A percentile compares a stretch with the other conserved stretches of the same genome.
These are phyloP conservation scores for Mormyrops boulengeri DNA, from an alignment of 2,797 vertebrate genomes.

Conservation along the genomic window DNA sequence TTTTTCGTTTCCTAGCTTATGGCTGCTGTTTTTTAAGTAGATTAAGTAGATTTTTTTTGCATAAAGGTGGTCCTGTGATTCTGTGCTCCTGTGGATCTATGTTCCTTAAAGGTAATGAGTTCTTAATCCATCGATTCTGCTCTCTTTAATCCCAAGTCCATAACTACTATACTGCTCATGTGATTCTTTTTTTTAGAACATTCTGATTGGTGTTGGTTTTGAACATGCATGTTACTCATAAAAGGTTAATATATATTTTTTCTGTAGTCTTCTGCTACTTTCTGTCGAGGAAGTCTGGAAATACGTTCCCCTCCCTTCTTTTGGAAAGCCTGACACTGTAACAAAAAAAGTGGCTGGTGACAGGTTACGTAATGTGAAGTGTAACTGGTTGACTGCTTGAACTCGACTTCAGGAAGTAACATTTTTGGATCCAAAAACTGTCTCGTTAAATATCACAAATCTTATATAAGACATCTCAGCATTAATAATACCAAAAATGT, in stretches of 20 bases:
- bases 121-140: background rate
- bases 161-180: background rate
- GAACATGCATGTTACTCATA: background rate
- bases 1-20: background rate
- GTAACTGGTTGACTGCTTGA: conserved; percentile 3
- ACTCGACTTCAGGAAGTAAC: conserved; percentile 6
- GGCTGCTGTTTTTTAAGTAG: background rate
- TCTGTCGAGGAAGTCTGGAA: background rate
- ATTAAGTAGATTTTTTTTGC: background rate
- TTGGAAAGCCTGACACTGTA: background rate
- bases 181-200: background rate
- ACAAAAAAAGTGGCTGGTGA: background rate
- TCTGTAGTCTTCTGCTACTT: background rate
- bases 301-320: background rate
- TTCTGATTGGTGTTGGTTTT: background rate
- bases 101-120: background rate
- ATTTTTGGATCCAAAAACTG: conserved; percentile 11
- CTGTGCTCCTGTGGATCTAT: background rate
- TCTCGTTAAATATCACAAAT: conserved; percentile 12
- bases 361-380: conserved; percentile 1
- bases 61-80: background rate
- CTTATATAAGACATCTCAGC: conserved; percentile 8
- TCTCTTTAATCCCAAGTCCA: background rate
- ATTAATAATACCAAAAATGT: background rate
- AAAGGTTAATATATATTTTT: background rate